Evolutionary conservation across 92 coral and sea anemone species (phyloP), one percentile per base, ranked within the genome.

Genomic region (Bergia sp.): DNA sequence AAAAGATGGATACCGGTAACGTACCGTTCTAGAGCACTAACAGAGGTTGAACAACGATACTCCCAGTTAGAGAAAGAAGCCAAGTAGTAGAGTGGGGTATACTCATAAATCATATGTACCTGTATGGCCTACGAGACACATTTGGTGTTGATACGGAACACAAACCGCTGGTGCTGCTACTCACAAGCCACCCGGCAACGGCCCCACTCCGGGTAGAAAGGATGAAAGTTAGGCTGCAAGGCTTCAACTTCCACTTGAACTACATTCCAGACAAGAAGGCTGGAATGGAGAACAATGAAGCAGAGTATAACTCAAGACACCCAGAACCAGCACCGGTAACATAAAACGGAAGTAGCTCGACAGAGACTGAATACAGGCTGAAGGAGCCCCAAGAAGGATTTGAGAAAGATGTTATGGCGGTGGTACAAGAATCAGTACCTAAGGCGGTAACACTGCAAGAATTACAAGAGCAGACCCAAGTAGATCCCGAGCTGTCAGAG

Each of bases 241-340:
- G 89, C 7, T 91, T 88, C 89, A 77, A 77, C 89, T 88, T 77
- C 53, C 29, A 72, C 23, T 47, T 88, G 38, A 82, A 88, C 43
- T 77, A 91, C 64, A 80, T 80, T 38, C 86, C 91, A 61, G 91
- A 86, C 49, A 92, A 92, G 88, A 79, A 79, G 21, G 86, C 85
- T 3, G 85, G 85, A 49, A 38, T 82, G 2, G 82, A 85, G 77
- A 64, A 58, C 80, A 92, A 92, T n/a, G 87, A 76, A 67, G 92
- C 92, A 37, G 94, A 90, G 76, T 90, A 64, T 72, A 78, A 75
- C 58, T 90, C 92, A 67, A 36, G 89, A 43, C 90, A 89, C 44
- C 87, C 88, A 20, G 57, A 57, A 37, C 90, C 85, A 16, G 41
- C 47, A 21, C 37, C 9, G 12, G 89, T 21, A 1, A 15, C 12